Conservation (phyloP, 2,888 invertebrate species). For the Plemyria rubiginata region DNA sequence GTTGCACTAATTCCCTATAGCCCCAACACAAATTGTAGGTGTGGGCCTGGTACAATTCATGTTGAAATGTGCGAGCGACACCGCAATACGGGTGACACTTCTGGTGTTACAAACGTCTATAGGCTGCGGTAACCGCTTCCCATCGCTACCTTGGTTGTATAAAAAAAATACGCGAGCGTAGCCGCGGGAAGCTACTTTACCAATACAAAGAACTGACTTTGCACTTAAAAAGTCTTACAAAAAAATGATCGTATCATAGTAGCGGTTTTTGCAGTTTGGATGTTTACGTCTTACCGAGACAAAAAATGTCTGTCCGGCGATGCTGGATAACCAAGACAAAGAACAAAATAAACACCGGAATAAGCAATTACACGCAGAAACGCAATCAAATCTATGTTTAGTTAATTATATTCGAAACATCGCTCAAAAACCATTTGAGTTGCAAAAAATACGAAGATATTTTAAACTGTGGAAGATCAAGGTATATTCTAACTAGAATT, state of each 20-base stretch:
- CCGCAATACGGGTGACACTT: too few species aligned
- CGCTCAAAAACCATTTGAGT: conserved; percentile 7
- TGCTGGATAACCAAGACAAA: conserved; percentile 44
- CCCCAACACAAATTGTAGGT: too few species aligned
- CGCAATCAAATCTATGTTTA: conserved; percentile 13
- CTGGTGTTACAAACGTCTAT: too few species aligned
- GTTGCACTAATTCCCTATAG: too few species aligned
- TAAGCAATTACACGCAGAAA: conserved; percentile 43
- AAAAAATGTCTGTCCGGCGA: conserved; percentile 43
- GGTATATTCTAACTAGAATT: neutral
- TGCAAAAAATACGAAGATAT: conserved; percentile 11
- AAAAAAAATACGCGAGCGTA: too few species aligned
- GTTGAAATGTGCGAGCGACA: too few species aligned
- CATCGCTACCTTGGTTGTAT: too few species aligned
- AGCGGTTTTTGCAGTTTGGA: conserved; percentile 26
- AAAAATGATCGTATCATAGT: conserved; percentile 5
- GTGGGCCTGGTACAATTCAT: too few species aligned
- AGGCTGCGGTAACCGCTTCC: too few species aligned
- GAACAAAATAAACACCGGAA: conserved; percentile 68
- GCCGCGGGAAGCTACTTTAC: too few species aligned
- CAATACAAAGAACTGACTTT: neutral
- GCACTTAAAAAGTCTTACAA: neutral
- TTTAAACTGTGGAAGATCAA: conserved; percentile 4
- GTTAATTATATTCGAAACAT: conserved; percentile 18
- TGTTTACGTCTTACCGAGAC: conserved; percentile 47